Evolutionary conservation across 2,797 vertebrate genomes (phyloP).

Genomic region (Cyclopterus lumpus): DNA sequence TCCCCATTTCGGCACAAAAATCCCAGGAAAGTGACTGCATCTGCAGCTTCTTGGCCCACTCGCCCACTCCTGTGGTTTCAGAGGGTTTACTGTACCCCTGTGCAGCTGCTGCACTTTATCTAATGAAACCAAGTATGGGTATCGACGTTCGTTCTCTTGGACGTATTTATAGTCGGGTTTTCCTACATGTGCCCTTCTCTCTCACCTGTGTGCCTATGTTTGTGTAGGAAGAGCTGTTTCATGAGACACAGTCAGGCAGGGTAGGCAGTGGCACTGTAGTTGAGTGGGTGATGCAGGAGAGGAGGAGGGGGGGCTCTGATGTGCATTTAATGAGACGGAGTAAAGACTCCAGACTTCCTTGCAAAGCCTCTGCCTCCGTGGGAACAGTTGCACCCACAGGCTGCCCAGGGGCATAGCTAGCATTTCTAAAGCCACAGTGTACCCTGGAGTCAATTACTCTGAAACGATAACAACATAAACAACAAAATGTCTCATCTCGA

Average conservation of each 20-base stretch:
- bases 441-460: slow-evolving; percentile 36
- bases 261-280: neutral
- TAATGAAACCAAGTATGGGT: slow-evolving; percentile 45
- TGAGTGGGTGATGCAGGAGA: slow-evolving; percentile 54
- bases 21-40: slow-evolving; percentile 8
- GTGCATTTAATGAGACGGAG: slow-evolving; percentile 71
- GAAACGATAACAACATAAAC: slow-evolving; percentile 53
- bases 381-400: slow-evolving; percentile 66
- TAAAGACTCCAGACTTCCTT: slow-evolving; percentile 50
- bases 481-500: slow-evolving; percentile 37
- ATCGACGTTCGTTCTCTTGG: slow-evolving; percentile 35
- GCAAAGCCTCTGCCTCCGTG: slow-evolving; percentile 49
- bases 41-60: slow-evolving; percentile 25
- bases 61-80: neutral
- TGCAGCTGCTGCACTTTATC: slow-evolving; percentile 50
- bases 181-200: slow-evolving; percentile 26
- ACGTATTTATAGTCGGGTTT: slow-evolving; percentile 35
- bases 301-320: slow-evolving; percentile 43
- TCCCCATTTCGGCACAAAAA: neutral
- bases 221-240: slow-evolving; percentile 24
- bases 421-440: slow-evolving; percentile 38
- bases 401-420: slow-evolving; percentile 38
- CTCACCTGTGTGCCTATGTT: slow-evolving; percentile 39
- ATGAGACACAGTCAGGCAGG: slow-evolving; percentile 11
- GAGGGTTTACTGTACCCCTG: slow-evolving; percentile 20